Evolutionary conservation across 2,888 invertebrate genomes (phyloP).

Genomic region (Drosophila mayaguana): DNA sequence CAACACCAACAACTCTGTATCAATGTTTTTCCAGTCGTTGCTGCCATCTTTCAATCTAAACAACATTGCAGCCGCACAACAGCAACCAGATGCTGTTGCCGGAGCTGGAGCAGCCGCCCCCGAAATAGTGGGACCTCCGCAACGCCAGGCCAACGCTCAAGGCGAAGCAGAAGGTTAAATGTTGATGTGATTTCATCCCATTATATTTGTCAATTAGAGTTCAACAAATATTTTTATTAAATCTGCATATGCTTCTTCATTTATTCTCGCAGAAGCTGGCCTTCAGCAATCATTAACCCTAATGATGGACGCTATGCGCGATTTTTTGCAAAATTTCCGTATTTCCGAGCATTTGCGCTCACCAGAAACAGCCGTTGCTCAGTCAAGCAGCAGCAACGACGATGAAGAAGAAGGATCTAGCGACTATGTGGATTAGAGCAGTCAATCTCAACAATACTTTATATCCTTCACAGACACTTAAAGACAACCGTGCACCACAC

Average conservation of each 20-base stretch:
- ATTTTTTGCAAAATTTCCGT: constrained; percentile 89
- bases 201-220: constrained; percentile 19
- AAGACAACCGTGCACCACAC: constrained; percentile 35
- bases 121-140: constrained; percentile 9
- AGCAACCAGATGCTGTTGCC: constrained; percentile 43
- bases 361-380: constrained; percentile 80
- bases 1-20: constrained; percentile 83
- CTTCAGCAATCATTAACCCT: constrained; percentile 88
- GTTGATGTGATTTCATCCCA: constrained; percentile 9
- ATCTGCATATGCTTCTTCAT: constrained; percentile 3
- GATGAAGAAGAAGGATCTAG: constrained; percentile 86
- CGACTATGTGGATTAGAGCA: constrained; percentile 84
- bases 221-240: constrained; percentile 2
- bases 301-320: constrained; percentile 90
- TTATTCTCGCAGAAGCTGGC: constrained; percentile 60
- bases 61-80: constrained; percentile 58
- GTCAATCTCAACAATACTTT: constrained; percentile 31
- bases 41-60: constrained; percentile 88
- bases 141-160: constrained; percentile 20
- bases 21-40: constrained; percentile 90
- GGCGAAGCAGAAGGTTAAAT: constrained; percentile 67
- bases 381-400: constrained; percentile 85
- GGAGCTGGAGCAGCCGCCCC: constrained; percentile 29
- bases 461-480: constrained; percentile 30
- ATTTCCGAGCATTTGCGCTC: constrained; percentile 86